These are phyloP conservation scores for Geotrupes spiniger DNA, from an alignment of 2,888 invertebrate genomes.

Conservation along the genomic window DNA sequence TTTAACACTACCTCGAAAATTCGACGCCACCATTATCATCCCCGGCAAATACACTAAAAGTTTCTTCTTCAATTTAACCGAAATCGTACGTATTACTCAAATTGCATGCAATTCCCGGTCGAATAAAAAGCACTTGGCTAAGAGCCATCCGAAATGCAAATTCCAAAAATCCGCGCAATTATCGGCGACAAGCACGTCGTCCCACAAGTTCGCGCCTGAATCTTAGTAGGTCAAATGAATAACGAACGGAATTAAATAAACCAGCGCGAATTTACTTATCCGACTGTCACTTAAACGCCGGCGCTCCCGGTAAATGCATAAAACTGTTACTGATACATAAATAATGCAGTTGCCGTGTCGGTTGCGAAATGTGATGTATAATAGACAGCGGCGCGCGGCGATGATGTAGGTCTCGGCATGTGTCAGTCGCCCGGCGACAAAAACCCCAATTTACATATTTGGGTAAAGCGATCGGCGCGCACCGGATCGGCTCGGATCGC, in stretches of 20 bases:
- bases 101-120: too few species aligned
- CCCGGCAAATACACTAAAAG: too few species aligned
- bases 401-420: neutral
- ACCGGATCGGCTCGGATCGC: too few species aligned
- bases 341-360: slow-evolving; percentile 21
- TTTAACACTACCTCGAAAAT: too few species aligned
- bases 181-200: too few species aligned
- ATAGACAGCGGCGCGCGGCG: slow-evolving; percentile 7
- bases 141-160: too few species aligned
- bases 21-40: too few species aligned
- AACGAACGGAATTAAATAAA: slow-evolving; percentile 16
- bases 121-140: too few species aligned
- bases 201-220: neutral
- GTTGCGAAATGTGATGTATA: slow-evolving; percentile 16
- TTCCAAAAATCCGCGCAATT: neutral
- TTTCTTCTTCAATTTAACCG: too few species aligned
- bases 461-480: too few species aligned
- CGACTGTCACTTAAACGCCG: slow-evolving; percentile 9
- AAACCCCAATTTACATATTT: neutral
- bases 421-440: neutral
- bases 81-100: too few species aligned
- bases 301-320: slow-evolving; percentile 10
- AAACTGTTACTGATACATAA: slow-evolving; percentile 19
- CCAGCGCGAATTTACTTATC: slow-evolving; percentile 16
- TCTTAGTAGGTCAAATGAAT: slow-evolving; percentile 15